Percentiles rank a stretch among this genome's conserved stretches.
These are phyloP conservation scores for Mylabris phalerata DNA, from an alignment of 1,140 invertebrate genomes.

Conservation along the genomic window DNA sequence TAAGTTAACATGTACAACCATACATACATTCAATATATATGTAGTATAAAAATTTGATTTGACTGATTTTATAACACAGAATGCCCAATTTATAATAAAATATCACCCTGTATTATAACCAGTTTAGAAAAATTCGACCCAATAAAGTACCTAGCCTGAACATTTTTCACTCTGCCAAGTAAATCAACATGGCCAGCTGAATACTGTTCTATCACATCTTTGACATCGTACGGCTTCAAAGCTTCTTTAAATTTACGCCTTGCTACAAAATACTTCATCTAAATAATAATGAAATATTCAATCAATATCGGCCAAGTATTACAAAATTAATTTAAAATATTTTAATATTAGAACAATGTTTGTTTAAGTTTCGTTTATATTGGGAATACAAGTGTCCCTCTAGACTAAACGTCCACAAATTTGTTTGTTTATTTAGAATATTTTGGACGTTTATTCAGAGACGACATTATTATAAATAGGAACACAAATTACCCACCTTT, in stretches of 20 bases:
- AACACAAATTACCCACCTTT: conserved; percentile 58
- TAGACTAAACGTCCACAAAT: no score
- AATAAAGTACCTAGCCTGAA: conserved; percentile 68
- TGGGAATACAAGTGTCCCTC: no score
- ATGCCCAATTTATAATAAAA: no score
- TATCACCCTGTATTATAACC: not conserved
- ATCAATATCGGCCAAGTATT: conserved; percentile 7
- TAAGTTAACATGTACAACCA: no score
- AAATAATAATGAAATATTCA: conserved; percentile 18
- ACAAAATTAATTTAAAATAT: conserved; percentile 4
- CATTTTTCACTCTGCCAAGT: conserved; percentile 76
- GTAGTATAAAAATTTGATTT: no score
- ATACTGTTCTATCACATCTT: conserved; percentile 92
- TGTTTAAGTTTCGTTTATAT: no score
- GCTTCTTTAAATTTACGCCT: conserved; percentile 88
- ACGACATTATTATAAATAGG: not conserved
- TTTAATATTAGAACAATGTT: no score
- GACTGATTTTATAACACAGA: no score
- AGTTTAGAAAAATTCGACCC: conserved; percentile 4
- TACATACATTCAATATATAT: no score
- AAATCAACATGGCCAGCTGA: conserved; percentile 86
- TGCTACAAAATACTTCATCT: conserved; percentile 88
- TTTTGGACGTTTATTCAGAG: no score
- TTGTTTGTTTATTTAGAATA: no score
- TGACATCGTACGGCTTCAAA: conserved; percentile 88